Conservation (phyloP, 2,888 invertebrate species). For the Cosmia trapezina region DNA sequence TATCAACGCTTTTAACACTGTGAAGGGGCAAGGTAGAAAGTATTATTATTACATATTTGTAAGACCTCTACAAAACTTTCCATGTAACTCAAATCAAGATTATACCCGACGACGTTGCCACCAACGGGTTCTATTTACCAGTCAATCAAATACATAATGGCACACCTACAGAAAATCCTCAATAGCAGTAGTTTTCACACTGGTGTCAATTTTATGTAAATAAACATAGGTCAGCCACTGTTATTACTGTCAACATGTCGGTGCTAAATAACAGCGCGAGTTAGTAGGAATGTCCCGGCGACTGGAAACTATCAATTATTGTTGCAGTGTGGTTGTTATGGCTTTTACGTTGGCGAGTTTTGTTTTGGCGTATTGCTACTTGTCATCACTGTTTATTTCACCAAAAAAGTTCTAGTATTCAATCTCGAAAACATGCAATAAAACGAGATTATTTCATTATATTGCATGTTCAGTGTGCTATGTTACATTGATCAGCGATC, state of each 20-base stretch:
- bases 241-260: slow-evolving; percentile 72
- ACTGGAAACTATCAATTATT: slow-evolving; percentile 82
- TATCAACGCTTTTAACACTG: neutral
- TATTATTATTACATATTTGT: slow-evolving; percentile 3
- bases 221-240: slow-evolving; percentile 56
- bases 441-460: neutral
- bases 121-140: slow-evolving; percentile 31
- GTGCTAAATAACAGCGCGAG: slow-evolving; percentile 67
- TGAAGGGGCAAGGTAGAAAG: neutral
- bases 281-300: slow-evolving; percentile 63
- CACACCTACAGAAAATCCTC: slow-evolving; percentile 28
- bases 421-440: no score
- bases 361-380: neutral
- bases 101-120: neutral
- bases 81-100: slow-evolving; percentile 4
- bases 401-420: no score
- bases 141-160: slow-evolving; percentile 46
- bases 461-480: neutral
- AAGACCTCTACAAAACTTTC: slow-evolving; percentile 14
- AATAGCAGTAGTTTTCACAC: slow-evolving; percentile 54
- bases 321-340: slow-evolving; percentile 65
- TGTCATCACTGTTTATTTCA: neutral
- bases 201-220: slow-evolving; percentile 66
- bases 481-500: neutral
- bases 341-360: slow-evolving; percentile 67